Conservation (phyloP, 2,888 invertebrate genomes). For the Hirudinaria manillensis region DNA sequence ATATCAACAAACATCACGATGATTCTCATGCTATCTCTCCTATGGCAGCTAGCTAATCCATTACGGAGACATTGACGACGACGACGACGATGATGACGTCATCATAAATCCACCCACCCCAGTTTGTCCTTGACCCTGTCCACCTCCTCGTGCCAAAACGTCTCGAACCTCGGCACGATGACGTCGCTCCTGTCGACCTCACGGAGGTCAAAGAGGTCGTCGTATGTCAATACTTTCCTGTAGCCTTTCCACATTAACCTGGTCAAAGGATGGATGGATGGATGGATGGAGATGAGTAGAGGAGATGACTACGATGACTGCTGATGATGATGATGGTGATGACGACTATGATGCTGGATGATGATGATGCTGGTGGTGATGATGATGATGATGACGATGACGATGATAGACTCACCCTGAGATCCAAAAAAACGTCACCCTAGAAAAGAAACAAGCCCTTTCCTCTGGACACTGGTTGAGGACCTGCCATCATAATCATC, state of each 20-base stretch:
- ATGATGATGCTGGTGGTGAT: too few relatives aligned
- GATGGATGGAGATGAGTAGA: not conserved
- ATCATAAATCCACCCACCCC: too few relatives aligned
- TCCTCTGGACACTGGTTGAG: slow-evolving; percentile 47
- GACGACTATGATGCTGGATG: not conserved
- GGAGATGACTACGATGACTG: too few relatives aligned
- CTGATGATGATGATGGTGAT: not conserved
- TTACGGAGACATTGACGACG: too few relatives aligned
- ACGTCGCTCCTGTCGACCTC: slow-evolving; percentile 31
- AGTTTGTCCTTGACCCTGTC: not conserved
- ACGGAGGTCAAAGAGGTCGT: slow-evolving; percentile 36
- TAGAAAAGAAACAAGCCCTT: slow-evolving; percentile 49
- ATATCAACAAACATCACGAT: too few relatives aligned
- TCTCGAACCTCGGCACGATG: slow-evolving; percentile 35
- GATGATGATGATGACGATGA: not conserved
- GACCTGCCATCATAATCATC: not conserved
- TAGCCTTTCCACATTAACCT: slow-evolving; percentile 39
- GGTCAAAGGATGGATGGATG: not conserved
- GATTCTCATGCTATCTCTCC: too few relatives aligned
- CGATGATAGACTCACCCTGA: slow-evolving; percentile 42
- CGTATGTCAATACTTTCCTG: slow-evolving; percentile 34
- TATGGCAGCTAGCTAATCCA: too few relatives aligned
- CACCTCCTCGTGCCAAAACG: slow-evolving; percentile 9
- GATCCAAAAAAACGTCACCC: slow-evolving; percentile 51
- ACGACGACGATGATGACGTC: too few relatives aligned